Evolutionary conservation across 2,113 vertebrate species (phyloP).

Genomic region (Scytalopus superciliaris): DNA sequence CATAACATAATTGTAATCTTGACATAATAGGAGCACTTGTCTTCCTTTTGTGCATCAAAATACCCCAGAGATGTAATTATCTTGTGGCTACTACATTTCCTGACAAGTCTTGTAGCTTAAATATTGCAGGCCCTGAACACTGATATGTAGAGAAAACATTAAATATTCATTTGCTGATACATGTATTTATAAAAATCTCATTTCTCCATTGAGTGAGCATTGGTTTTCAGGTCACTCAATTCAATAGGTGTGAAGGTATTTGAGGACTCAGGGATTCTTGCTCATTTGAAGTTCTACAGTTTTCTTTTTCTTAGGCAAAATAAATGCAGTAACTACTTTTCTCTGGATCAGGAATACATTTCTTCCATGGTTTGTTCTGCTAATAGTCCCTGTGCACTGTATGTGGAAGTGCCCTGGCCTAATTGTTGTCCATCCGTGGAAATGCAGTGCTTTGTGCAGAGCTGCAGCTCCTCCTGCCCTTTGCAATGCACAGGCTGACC

Average conservation of each 20-base stretch:
- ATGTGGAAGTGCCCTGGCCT: accelerated
- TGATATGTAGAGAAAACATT: constrained; percentile 23
- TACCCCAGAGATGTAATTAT: constrained; percentile 42
- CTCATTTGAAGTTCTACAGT: not conserved
- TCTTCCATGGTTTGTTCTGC: not conserved
- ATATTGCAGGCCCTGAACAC: constrained; percentile 21
- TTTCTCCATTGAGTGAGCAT: not conserved
- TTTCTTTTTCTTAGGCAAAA: not conserved
- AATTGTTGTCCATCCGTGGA: not conserved
- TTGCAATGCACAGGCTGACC: not conserved
- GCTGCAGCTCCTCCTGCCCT: not conserved
- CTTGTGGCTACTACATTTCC: constrained; percentile 9
- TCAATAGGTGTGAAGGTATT: not conserved
- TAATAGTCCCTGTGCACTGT: not conserved
- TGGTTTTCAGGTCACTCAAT: constrained; percentile 33
- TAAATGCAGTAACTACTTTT: not conserved
- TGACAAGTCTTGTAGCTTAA: constrained; percentile 40
- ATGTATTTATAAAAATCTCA: not conserved
- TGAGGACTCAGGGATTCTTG: not conserved
- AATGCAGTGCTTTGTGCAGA: not conserved
- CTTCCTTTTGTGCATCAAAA: not conserved
- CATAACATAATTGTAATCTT: not conserved
- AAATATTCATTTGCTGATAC: constrained; percentile 65
- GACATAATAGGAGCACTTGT: not conserved
- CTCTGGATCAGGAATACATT: not conserved